Evolutionary conservation across 2,113 vertebrate species (phyloP), one percentile per base, ranked within the genome.

Genomic region (Hippocampus abdominalis): DNA sequence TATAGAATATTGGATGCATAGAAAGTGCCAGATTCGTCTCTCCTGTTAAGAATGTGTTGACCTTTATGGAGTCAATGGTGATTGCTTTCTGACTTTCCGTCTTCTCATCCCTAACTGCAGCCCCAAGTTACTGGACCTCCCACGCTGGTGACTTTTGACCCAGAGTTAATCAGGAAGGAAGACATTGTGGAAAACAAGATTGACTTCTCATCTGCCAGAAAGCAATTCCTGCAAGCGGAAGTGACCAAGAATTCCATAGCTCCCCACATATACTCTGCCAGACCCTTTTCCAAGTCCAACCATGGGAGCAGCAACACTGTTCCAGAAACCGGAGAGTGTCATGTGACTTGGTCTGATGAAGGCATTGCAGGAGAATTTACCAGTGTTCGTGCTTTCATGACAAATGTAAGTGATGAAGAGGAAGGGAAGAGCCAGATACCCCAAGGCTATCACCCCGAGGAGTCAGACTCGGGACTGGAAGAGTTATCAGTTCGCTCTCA

Each of bases 401-500:
- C 95, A 0, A 81, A 98, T 81, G 88, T 98, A 70, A 96, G 89
- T 25, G 96, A 96, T 25, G 96, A 98, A 0, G 95, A 95, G 16
- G 93, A 94, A 1, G n/a, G 92, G 69, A 94, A 94, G 71, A 48
- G 68, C 66, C 73, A 71, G 1, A 86, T 83, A 29, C 61, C 76
- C 49, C 44, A 87, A 6, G 90, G 92, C 42, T 93, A 89, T 13
- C 91, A 93, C 68, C 92, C 91, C 16, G 95, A 98, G 51, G 97
- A 99, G 84, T 93, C 94, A 0, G 95, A 98, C 89, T 98, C 96
- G 0, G 97, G 96, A 59, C 86, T 99, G 81, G 96, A 99, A 74
- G 96, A 97, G 54, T 67, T 97, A 68, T 98, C 96, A 0, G 87
- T 98, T 66, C 93, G 94, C 76, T 98, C 96, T 73, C 96, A 98